These are phyloP conservation scores for Heterotilapia buettikoferi DNA, from an alignment of 2,113 vertebrate genomes.

Conservation along the genomic window DNA sequence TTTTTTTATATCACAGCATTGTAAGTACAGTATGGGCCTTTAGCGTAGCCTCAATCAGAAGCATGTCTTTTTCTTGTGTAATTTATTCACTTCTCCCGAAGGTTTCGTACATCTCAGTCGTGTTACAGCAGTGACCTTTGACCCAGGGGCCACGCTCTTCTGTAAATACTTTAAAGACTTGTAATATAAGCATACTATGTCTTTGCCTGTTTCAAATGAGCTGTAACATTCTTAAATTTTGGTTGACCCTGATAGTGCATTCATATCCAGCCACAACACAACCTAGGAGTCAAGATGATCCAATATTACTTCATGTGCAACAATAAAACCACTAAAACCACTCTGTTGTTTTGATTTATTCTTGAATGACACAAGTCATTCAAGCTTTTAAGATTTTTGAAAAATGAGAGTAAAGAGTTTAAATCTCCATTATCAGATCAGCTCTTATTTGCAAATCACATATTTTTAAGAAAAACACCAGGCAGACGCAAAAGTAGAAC, in stretches of 20 bases:
- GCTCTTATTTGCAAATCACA: neutral
- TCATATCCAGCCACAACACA: neutral
- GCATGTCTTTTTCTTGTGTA: conserved; percentile 5
- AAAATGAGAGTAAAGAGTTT: neutral
- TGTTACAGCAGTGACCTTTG: conserved; percentile 14
- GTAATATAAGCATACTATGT: conserved; percentile 40
- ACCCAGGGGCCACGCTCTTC: conserved; percentile 7
- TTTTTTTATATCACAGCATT: conserved; percentile 18
- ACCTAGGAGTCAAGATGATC: neutral
- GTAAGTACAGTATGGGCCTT: neutral
- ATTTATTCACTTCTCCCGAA: conserved; percentile 38
- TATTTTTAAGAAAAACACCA: neutral
- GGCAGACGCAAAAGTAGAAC: neutral
- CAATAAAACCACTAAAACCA: conserved; percentile 41
- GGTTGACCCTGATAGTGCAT: neutral
- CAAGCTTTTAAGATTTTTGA: neutral
- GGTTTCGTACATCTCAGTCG: conserved; percentile 3
- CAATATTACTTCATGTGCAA: neutral
- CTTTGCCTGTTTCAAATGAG: conserved; percentile 33
- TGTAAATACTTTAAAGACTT: conserved; percentile 60
- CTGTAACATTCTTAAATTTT: conserved; percentile 35
- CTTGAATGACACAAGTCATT: neutral
- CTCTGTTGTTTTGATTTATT: neutral
- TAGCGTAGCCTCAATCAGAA: conserved; percentile 18
- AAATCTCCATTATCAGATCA: neutral